Percentiles rank a stretch among this genome's conserved stretches.
Evolutionary conservation across 2,888 invertebrate species (phyloP).

Genomic region (Ormyrus thymus): DNA sequence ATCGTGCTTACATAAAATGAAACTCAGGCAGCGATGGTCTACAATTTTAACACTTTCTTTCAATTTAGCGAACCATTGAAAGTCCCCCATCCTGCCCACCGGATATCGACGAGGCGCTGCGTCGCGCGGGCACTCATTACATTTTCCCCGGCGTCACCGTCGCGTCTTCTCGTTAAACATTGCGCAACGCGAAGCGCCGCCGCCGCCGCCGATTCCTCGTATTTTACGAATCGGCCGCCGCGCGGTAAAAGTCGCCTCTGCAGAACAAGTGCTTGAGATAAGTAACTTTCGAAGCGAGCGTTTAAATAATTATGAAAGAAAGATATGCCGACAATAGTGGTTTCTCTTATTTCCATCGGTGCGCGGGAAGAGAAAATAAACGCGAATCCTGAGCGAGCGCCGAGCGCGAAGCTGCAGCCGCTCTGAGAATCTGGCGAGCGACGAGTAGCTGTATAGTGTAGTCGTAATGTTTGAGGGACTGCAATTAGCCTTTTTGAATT

Average conservation of each 20-base stretch:
- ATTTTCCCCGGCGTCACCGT: constrained; percentile 16
- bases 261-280: constrained; percentile 15
- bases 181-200: constrained; percentile 12
- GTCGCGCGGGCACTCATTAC: neutral
- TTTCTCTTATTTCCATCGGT: constrained; percentile 16
- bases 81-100: neutral
- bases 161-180: constrained; percentile 15
- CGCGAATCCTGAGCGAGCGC: neutral
- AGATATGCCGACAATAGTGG: neutral
- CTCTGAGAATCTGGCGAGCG: too few species aligned
- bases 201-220: neutral
- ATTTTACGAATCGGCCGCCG: neutral
- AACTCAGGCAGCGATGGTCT: too few species aligned
- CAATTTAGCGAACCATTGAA: too few species aligned
- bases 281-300: constrained; percentile 5
- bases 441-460: too few species aligned
- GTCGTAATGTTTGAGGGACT: too few species aligned
- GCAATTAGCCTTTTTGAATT: too few species aligned
- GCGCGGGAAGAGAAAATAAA: neutral
- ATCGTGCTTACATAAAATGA: too few species aligned
- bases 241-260: neutral
- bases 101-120: constrained; percentile 10
- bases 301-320: constrained; percentile 10
- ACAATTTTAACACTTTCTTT: too few species aligned
- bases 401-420: too few species aligned